These are phyloP conservation scores for Propithecus deckenii DNA, from an alignment of 2,797 vertebrate genomes.

Conservation along the genomic window DNA sequence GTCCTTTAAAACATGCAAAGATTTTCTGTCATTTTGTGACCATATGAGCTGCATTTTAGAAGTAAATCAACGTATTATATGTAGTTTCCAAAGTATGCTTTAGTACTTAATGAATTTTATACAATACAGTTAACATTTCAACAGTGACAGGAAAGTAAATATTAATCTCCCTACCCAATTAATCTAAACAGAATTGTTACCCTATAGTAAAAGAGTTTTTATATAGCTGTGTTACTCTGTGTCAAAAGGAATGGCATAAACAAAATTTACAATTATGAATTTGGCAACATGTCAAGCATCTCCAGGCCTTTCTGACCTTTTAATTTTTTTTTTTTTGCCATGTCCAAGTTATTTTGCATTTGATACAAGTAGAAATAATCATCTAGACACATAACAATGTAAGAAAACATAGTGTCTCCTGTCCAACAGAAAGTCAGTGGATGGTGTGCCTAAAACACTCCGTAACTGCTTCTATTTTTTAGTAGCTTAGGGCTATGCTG, in stretches of 20 bases:
- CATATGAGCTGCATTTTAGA: constrained; percentile 40
- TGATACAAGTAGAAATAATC: not conserved
- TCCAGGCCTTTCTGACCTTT: constrained; percentile 20
- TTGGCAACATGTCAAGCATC: not conserved
- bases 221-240: constrained; percentile 58
- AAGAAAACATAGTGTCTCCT: not conserved
- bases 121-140: constrained; percentile 74
- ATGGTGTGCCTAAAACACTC: not conserved
- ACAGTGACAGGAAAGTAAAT: constrained; percentile 76
- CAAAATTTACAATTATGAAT: constrained; percentile 40
- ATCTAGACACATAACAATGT: not conserved
- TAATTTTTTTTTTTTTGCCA: not conserved
- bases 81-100: constrained; percentile 57
- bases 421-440: not conserved
- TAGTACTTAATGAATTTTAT: constrained; percentile 70
- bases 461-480: not conserved
- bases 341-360: constrained; percentile 22
- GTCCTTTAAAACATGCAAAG: constrained; percentile 33
- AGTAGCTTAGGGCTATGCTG: not conserved
- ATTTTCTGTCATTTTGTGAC: constrained; percentile 37
- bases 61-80: constrained; percentile 21
- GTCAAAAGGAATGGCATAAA: constrained; percentile 70
- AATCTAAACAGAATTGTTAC: constrained; percentile 77
- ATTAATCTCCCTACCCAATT: constrained; percentile 80
- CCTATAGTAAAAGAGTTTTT: constrained; percentile 74